Conservation (phyloP, 2,113 vertebrate species). For the Aythya baeri region DNA sequence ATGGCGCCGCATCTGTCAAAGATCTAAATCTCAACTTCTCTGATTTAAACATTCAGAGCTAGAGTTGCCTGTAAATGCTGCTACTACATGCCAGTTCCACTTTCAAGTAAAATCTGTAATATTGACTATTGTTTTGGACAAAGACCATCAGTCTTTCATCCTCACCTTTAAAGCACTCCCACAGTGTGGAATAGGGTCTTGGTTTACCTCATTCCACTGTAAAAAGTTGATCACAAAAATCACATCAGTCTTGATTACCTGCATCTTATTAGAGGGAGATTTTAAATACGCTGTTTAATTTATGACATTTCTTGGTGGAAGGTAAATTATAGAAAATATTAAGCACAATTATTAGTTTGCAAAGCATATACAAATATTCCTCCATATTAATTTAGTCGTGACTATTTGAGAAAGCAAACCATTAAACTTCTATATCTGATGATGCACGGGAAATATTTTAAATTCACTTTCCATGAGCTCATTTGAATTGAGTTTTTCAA, state of each 20-base stretch:
- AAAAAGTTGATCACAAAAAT: background rate
- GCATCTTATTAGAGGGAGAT: background rate
- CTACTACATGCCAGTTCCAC: background rate
- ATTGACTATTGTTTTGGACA: background rate
- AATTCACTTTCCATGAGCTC: slow-evolving; percentile 36
- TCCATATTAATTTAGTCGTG: background rate
- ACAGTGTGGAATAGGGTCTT: background rate
- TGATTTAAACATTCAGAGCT: background rate
- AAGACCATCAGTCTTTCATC: background rate
- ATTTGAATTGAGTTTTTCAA: slow-evolving; percentile 46
- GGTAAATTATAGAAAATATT: background rate
- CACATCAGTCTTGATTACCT: background rate
- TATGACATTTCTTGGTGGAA: background rate
- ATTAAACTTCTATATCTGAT: background rate
- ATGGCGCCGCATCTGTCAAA: background rate
- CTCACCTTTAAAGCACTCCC: background rate
- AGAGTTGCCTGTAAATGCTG: background rate
- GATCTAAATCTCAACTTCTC: background rate
- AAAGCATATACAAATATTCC: background rate
- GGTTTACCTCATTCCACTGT: background rate
- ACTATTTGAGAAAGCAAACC: slow-evolving; percentile 31
- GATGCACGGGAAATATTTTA: slow-evolving; percentile 15
- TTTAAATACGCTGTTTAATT: background rate
- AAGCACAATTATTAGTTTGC: background rate
- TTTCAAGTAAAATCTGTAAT: background rate